phyloP scores from a whole-genome alignment of 2,888 invertebrate genomes.

The Acanthosepion pharaonis region DNA sequence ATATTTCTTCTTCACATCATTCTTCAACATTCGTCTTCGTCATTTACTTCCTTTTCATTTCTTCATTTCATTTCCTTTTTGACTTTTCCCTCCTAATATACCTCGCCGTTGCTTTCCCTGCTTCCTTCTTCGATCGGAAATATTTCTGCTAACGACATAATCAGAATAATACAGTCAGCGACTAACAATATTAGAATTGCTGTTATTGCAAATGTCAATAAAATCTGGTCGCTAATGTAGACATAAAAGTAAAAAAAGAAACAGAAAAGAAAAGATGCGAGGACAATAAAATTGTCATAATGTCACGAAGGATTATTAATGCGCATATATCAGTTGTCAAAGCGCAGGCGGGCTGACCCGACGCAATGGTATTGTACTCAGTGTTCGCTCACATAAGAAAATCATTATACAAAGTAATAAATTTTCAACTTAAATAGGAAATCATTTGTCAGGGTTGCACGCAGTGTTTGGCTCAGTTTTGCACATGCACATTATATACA shows the following conservation, averaged over 20 bases:
- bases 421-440: not conserved
- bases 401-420: not conserved
- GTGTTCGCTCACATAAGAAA: not conserved
- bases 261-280: not conserved
- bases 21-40: not conserved
- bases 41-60: not conserved
- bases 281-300: not conserved
- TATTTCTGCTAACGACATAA: not conserved
- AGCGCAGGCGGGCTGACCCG: not conserved
- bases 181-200: not conserved
- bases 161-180: not conserved
- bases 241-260: not conserved
- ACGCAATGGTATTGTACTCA: not conserved
- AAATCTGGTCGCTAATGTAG: not conserved
- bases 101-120: no score
- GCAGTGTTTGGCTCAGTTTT: not conserved
- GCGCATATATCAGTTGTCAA: not conserved
- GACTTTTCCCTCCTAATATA: not conserved
- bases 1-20: no score
- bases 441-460: not conserved
- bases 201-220: not conserved
- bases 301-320: not conserved
- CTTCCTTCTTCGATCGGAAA: not conserved
- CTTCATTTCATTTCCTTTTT: not conserved
- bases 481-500: not conserved